Conservation (phyloP, 2,888 invertebrate species). For the Lithophane ornitopus region DNA sequence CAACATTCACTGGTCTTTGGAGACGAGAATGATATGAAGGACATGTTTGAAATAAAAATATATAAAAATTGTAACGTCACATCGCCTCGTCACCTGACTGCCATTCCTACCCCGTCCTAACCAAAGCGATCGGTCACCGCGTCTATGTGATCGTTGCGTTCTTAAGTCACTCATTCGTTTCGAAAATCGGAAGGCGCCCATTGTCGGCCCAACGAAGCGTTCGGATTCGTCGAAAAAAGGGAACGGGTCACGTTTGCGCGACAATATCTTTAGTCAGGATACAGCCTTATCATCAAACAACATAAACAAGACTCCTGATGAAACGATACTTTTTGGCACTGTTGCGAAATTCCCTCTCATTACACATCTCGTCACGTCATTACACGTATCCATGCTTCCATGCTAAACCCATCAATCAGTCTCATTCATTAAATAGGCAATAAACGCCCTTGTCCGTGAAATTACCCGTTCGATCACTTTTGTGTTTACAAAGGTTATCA, state of each 20-base stretch:
- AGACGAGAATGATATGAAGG: not conserved
- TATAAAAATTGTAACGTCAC: too few relatives aligned
- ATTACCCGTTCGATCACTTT: slow-evolving; percentile 79
- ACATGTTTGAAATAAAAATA: not conserved
- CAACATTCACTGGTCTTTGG: not conserved
- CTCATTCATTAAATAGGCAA: slow-evolving; percentile 36
- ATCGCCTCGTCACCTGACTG: too few relatives aligned
- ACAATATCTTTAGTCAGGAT: too few relatives aligned
- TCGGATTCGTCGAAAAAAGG: not conserved
- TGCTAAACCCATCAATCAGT: slow-evolving; percentile 36
- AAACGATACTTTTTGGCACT: not conserved
- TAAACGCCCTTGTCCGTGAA: slow-evolving; percentile 80
- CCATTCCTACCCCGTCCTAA: too few relatives aligned
- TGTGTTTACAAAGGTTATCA: slow-evolving; percentile 81
- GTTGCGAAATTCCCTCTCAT: not conserved
- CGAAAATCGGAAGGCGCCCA: not conserved
- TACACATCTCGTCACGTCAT: too few relatives aligned
- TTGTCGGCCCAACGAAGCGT: too few relatives aligned
- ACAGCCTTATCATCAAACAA: not conserved
- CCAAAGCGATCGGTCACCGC: not conserved
- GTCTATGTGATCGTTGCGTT: not conserved
- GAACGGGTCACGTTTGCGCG: too few relatives aligned
- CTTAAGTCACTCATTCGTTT: not conserved
- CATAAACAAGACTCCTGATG: not conserved
- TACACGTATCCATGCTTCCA: not conserved